Percentiles rank a stretch among this genome's conserved stretches.
These are phyloP conservation scores for Bombus pyrosoma DNA, from an alignment of 1,140 invertebrate species.

Conservation along the genomic window DNA sequence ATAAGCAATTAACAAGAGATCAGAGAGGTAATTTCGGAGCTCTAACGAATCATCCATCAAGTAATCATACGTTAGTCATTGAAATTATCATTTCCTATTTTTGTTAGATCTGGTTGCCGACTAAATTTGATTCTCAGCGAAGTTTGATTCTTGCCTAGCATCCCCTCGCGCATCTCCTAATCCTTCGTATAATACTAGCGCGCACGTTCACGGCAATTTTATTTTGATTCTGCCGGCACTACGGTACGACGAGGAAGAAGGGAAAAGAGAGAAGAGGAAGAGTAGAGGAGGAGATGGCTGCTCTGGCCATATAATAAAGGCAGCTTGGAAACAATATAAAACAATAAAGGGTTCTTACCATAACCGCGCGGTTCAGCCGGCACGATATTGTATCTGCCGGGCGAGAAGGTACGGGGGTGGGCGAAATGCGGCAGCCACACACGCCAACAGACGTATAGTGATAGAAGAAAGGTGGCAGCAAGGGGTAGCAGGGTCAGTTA, in stretches of 20 bases:
- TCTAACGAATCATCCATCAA: background rate
- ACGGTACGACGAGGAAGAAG: background rate
- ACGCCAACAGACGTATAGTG: constrained; percentile 22
- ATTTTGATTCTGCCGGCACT: constrained; percentile 63
- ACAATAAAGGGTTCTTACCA: constrained; percentile 77
- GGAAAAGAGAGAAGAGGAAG: background rate
- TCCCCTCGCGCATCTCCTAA: constrained; percentile 16
- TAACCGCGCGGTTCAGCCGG: constrained; percentile 66
- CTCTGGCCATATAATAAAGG: constrained; percentile 52
- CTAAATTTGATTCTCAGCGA: background rate
- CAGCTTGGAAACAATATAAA: constrained; percentile 77
- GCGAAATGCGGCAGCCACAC: constrained; percentile 5
- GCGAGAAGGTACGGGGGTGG: constrained; percentile 12
- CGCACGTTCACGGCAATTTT: constrained; percentile 64
- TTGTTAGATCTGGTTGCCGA: too few species aligned
- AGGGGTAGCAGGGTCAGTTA: constrained; percentile 68
- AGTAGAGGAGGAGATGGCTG: background rate
- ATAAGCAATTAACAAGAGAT: background rate
- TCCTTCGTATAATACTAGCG: constrained; percentile 33
- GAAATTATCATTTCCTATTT: background rate
- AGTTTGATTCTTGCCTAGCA: background rate
- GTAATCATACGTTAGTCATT: background rate
- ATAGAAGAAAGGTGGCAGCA: constrained; percentile 47
- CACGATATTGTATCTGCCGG: constrained; percentile 73
- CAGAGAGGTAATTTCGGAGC: background rate